A percentile compares a stretch with the other conserved stretches of the same genome.
These are phyloP conservation scores for Antheraea mylitta DNA, from an alignment of 1,140 invertebrate species.

Conservation along the genomic window DNA sequence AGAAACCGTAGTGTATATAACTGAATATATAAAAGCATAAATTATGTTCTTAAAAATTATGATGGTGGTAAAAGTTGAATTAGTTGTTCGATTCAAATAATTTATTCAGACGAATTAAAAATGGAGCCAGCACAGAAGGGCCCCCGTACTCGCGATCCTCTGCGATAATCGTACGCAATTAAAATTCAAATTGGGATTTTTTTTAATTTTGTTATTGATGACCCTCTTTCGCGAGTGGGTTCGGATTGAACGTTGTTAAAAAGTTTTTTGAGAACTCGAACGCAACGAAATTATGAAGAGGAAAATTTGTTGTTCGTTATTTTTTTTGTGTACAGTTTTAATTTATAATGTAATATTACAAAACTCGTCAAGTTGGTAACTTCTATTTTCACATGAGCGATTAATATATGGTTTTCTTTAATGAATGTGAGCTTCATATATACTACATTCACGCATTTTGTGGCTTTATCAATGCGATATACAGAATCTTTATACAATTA, in stretches of 20 bases:
- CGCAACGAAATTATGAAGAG: slow-evolving; percentile 42
- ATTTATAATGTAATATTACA: neutral
- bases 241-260: slow-evolving; percentile 62
- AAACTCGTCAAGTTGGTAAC: neutral
- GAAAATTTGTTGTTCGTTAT: slow-evolving; percentile 61
- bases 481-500: too few relatives aligned
- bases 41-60: neutral
- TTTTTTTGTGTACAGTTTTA: neutral
- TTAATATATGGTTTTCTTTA: too few relatives aligned
- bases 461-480: too few relatives aligned
- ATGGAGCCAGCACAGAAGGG: slow-evolving; percentile 43
- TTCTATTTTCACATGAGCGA: too few relatives aligned
- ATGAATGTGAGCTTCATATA: too few relatives aligned
- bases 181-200: slow-evolving; percentile 77
- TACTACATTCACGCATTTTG: too few relatives aligned
- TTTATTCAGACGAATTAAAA: slow-evolving; percentile 42
- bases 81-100: slow-evolving; percentile 11
- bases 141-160: slow-evolving; percentile 57
- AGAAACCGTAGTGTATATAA: neutral
- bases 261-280: slow-evolving; percentile 52
- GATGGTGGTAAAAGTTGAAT: slow-evolving; percentile 2
- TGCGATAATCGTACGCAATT: slow-evolving; percentile 75
- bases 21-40: neutral
- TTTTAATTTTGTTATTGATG: slow-evolving; percentile 77
- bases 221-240: slow-evolving; percentile 58